Evolutionary conservation across 2,888 invertebrate species (phyloP).

Genomic region (Nephrotoma flavescens): DNA sequence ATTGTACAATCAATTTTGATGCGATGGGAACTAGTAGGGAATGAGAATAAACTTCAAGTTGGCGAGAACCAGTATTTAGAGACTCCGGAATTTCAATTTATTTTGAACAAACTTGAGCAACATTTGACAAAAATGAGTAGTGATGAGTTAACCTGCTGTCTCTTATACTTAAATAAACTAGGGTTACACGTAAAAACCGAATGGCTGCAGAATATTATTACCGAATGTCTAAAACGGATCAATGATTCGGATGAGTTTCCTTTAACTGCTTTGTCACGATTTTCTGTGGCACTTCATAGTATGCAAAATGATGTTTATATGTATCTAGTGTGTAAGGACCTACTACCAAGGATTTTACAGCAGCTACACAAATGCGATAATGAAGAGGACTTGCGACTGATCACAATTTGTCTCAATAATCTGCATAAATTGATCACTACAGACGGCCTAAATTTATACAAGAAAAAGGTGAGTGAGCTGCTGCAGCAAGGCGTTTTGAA

Average conservation of each 20-base stretch:
- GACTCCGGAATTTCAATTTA: background rate
- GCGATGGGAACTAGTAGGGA: background rate
- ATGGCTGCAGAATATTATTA: constrained; percentile 25
- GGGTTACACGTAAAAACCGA: constrained; percentile 25
- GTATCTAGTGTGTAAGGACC: constrained; percentile 25
- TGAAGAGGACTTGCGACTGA: constrained; percentile 29
- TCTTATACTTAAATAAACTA: constrained; percentile 35
- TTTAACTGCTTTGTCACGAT: constrained; percentile 29
- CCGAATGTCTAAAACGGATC: constrained; percentile 19
- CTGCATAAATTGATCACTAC: constrained; percentile 27
- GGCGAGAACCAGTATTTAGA: background rate
- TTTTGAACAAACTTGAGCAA: background rate
- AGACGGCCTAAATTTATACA: constrained; percentile 28
- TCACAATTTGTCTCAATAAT: constrained; percentile 35
- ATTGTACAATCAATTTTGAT: background rate
- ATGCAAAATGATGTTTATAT: constrained; percentile 27
- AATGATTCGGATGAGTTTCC: constrained; percentile 19
- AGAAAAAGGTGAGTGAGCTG: constrained; percentile 23
- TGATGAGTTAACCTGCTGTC: constrained; percentile 29
- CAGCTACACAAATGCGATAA: constrained; percentile 23
- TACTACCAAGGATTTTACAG: constrained; percentile 28
- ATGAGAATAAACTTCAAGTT: background rate
- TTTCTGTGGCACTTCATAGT: constrained; percentile 29
- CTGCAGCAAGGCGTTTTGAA: constrained; percentile 22
- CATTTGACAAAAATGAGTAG: background rate